Percentiles rank a stretch among this genome's conserved stretches.
Conservation (phyloP, 2,888 invertebrate genomes). For the Malthinus seriepunctatus region DNA sequence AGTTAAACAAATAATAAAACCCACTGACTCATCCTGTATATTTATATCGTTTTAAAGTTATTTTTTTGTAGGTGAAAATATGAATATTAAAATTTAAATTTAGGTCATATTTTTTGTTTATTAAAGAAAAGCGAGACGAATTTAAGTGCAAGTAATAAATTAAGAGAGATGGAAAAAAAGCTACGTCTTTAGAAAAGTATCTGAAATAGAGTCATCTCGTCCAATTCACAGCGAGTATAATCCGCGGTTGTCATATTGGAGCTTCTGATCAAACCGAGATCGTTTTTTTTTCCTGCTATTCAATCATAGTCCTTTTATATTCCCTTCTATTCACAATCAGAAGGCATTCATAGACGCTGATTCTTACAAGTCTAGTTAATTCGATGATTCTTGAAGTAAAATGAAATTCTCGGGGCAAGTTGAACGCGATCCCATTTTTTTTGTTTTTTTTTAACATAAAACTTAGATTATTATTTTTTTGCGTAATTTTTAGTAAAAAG, state of each 20-base stretch:
- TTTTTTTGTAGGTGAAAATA: constrained; percentile 11
- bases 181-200: not conserved
- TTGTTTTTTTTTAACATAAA: not conserved
- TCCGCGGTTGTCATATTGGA: constrained; percentile 35
- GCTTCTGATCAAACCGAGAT: constrained; percentile 41
- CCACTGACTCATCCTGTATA: no score
- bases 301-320: constrained; percentile 42
- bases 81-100: constrained; percentile 24
- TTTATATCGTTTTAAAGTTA: not conserved
- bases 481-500: not conserved
- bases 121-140: constrained; percentile 1
- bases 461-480: not conserved
- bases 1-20: no score
- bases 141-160: constrained; percentile 13
- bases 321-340: constrained; percentile 44
- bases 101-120: constrained; percentile 13
- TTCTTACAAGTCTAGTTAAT: constrained; percentile 36
- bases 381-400: constrained; percentile 31
- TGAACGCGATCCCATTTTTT: constrained; percentile 14
- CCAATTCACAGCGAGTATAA: constrained; percentile 31
- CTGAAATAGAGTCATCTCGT: constrained; percentile 24
- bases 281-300: constrained; percentile 42
- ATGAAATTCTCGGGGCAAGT: constrained; percentile 21
- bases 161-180: constrained; percentile 12
- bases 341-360: constrained; percentile 40